Conservation (phyloP, 2,888 invertebrate species). For the Arge pagana region DNA sequence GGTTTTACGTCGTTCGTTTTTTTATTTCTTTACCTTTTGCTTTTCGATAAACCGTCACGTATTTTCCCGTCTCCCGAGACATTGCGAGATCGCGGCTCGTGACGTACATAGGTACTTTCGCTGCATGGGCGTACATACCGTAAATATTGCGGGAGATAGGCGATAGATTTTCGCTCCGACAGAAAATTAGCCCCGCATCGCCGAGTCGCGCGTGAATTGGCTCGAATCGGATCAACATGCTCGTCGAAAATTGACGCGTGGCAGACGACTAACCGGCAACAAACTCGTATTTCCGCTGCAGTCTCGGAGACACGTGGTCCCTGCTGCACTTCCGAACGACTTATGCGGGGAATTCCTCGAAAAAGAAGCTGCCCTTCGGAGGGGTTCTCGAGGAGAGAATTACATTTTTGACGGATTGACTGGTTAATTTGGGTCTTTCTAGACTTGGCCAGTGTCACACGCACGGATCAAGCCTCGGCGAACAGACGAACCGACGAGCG, state of each 20-base stretch:
- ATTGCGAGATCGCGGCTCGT: too few species aligned
- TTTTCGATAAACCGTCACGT: too few species aligned
- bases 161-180: too few species aligned
- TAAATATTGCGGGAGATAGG: too few species aligned
- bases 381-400: slow-evolving; percentile 28
- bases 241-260: neutral
- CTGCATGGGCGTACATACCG: too few species aligned
- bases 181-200: too few species aligned
- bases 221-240: too few species aligned
- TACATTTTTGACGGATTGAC: slow-evolving; percentile 41
- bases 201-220: too few species aligned
- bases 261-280: slow-evolving; percentile 4
- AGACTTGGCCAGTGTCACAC: slow-evolving; percentile 11
- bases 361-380: slow-evolving; percentile 10
- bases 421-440: slow-evolving; percentile 31
- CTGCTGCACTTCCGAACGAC: slow-evolving; percentile 19
- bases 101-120: too few species aligned
- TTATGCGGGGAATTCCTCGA: slow-evolving; percentile 5
- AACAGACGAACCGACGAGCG: neutral
- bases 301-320: slow-evolving; percentile 14
- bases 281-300: slow-evolving; percentile 17
- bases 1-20: too few species aligned
- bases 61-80: too few species aligned
- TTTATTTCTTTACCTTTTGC: too few species aligned
- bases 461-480: neutral